A percentile compares a stretch with the other conserved stretches of the same genome.
These are phyloP conservation scores for Sympetrum striolatum DNA, from an alignment of 2,888 invertebrate species.

Conservation along the genomic window DNA sequence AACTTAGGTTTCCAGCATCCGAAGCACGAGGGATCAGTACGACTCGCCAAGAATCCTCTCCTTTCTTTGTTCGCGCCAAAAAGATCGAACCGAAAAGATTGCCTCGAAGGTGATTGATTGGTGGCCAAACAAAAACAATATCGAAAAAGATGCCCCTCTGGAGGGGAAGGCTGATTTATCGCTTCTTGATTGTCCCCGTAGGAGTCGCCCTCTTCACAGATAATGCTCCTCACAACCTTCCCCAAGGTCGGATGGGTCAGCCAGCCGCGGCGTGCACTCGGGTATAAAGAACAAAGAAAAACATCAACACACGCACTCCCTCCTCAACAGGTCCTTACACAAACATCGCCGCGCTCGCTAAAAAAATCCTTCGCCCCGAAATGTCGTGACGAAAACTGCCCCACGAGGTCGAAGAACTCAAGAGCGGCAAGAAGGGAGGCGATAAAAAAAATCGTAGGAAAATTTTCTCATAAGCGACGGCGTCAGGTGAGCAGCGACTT, in stretches of 20 bases:
- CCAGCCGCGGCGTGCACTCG: not conserved
- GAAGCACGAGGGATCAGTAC: not conserved
- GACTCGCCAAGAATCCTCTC: not conserved
- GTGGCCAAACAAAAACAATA: not conserved
- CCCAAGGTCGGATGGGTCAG: slow-evolving; percentile 21
- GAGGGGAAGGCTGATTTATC: not conserved
- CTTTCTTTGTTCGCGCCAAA: not conserved
- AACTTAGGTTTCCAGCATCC: not conserved
- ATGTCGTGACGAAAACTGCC: not conserved
- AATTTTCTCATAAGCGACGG: not conserved
- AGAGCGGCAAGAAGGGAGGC: not conserved
- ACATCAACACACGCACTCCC: not conserved
- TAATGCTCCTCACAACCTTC: not conserved
- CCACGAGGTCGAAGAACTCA: too few relatives aligned
- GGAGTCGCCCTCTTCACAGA: not conserved
- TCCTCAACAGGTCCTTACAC: not conserved
- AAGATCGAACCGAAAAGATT: not conserved
- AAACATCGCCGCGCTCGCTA: not conserved
- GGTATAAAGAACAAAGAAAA: not conserved
- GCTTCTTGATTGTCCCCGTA: not conserved
- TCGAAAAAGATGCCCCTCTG: not conserved
- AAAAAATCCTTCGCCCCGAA: not conserved
- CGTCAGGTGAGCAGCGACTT: not conserved
- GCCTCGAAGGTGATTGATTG: not conserved
- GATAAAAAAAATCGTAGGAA: not conserved